phyloP scores from a whole-genome alignment of 2,888 invertebrate genomes.

The Oscheius sp. region DNA sequence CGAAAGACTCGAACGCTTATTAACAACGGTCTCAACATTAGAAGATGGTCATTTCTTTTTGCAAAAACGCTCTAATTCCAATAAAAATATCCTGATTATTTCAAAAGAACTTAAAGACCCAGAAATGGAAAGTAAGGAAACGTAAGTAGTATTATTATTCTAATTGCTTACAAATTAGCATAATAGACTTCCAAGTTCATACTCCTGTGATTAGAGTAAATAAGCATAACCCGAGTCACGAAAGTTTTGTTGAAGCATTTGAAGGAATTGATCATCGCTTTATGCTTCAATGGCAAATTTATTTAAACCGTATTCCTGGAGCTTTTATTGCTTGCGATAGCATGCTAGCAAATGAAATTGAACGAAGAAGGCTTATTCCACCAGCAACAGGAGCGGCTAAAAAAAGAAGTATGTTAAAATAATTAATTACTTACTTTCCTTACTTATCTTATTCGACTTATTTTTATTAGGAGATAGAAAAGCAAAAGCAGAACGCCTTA shows the following conservation, averaged over 20 bases:
- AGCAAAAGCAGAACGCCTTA: too few relatives aligned
- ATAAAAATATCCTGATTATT: neutral
- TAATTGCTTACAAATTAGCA: too few relatives aligned
- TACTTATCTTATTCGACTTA: too few relatives aligned
- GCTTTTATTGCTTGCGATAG: constrained; percentile 5
- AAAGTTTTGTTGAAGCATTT: constrained; percentile 4
- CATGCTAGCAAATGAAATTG: neutral
- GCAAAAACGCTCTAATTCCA: too few relatives aligned
- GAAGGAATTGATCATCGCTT: constrained; percentile 12
- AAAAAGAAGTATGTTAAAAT: too few relatives aligned
- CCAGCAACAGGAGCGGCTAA: too few relatives aligned
- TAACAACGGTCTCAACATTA: neutral
- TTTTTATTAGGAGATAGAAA: too few relatives aligned
- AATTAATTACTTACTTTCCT: too few relatives aligned
- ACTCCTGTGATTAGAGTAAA: neutral
- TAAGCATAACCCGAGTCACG: neutral
- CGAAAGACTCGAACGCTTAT: constrained; percentile 1
- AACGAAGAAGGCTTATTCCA: too few relatives aligned
- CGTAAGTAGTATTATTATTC: constrained; percentile 2
- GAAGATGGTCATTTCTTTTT: constrained; percentile 1
- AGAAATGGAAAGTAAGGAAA: neutral
- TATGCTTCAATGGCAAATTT: constrained; percentile 28
- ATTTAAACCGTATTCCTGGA: constrained; percentile 3
- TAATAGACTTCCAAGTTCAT: too few relatives aligned
- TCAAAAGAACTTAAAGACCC: neutral